These are phyloP conservation scores for Macaria notata DNA, from an alignment of 2,888 invertebrate species.

Conservation along the genomic window DNA sequence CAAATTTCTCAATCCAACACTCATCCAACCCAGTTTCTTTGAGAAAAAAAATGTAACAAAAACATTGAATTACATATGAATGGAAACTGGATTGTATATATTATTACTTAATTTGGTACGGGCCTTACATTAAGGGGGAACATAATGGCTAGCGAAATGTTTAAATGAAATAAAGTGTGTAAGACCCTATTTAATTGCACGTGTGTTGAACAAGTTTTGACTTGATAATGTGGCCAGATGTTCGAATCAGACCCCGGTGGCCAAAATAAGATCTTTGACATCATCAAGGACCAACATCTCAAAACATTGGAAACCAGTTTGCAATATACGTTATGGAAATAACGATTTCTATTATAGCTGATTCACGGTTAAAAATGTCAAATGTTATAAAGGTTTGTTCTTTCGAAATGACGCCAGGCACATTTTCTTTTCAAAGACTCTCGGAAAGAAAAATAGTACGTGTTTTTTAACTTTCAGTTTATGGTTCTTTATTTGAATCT, in stretches of 20 bases:
- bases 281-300: conserved; percentile 11
- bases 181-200: conserved; percentile 64
- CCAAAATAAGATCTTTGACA: conserved; percentile 24
- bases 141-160: conserved; percentile 72
- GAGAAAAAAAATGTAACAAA: conserved; percentile 71
- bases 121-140: conserved; percentile 72
- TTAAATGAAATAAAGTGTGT: conserved; percentile 57
- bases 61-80: conserved; percentile 77
- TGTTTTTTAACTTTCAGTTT: too few relatives aligned
- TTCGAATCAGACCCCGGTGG: conserved; percentile 28
- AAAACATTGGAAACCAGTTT: conserved; percentile 24
- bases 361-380: too few relatives aligned
- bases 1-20: conserved; percentile 72
- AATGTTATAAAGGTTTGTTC: too few relatives aligned
- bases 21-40: conserved; percentile 74
- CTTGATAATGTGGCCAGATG: conserved; percentile 53
- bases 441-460: too few relatives aligned
- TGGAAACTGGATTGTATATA: conserved; percentile 79
- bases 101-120: conserved; percentile 77
- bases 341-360: too few relatives aligned
- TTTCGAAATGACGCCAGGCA: too few relatives aligned
- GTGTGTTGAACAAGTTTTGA: conserved; percentile 65
- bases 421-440: too few relatives aligned
- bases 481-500: too few relatives aligned
- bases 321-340: too few relatives aligned